These are phyloP conservation scores for Acrobasis suavella DNA, from an alignment of 2,888 invertebrate genomes.

Conservation along the genomic window DNA sequence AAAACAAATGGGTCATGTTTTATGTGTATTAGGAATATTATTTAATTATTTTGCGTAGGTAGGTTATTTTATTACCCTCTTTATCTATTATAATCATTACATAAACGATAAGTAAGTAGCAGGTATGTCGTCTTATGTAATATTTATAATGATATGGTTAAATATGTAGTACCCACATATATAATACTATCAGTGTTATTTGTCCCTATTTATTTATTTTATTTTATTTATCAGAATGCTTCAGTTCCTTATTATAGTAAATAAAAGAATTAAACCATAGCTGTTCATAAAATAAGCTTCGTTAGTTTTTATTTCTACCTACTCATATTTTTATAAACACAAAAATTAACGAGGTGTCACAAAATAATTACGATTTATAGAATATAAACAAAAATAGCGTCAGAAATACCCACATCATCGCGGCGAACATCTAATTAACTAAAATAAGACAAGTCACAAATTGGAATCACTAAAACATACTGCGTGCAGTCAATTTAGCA, in stretches of 20 bases:
- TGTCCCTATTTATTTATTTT: too few species aligned
- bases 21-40: constrained; percentile 35
- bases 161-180: too few species aligned
- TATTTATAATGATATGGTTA: too few species aligned
- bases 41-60: background rate
- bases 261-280: too few species aligned
- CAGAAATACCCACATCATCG: constrained; percentile 37
- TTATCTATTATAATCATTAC: too few species aligned
- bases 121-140: too few species aligned
- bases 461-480: constrained; percentile 49
- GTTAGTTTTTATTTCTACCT: background rate
- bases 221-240: too few species aligned
- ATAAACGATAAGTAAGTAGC: too few species aligned
- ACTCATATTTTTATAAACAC: background rate
- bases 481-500: constrained; percentile 60
- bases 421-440: constrained; percentile 60
- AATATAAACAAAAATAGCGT: constrained; percentile 39
- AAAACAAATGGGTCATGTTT: constrained; percentile 58
- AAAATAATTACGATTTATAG: constrained; percentile 20
- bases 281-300: too few species aligned
- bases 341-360: constrained; percentile 9
- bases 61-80: too few species aligned
- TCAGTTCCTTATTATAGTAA: too few species aligned
- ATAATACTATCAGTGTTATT: too few species aligned
- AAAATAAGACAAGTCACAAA: constrained; percentile 65